Evolutionary conservation across 2,113 vertebrate genomes (phyloP).

Genomic region (Myanophis thanlyinensis): DNA sequence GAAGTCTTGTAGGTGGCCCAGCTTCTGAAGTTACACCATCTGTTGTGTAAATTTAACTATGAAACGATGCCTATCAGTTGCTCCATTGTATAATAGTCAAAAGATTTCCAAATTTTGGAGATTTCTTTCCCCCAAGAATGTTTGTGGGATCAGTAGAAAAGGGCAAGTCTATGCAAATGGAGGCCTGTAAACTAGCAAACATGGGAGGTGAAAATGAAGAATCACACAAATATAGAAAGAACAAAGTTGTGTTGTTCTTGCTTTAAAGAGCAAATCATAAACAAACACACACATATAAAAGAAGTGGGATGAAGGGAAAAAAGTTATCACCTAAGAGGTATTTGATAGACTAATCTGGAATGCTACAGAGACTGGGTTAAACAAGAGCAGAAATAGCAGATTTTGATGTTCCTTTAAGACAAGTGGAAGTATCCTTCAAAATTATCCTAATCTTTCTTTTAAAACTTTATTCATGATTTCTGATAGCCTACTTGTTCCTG

Average conservation of each 20-base stretch:
- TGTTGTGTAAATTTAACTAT: background rate
- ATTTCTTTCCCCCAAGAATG: background rate
- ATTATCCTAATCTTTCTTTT: background rate
- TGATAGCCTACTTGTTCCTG: background rate
- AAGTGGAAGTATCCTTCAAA: background rate
- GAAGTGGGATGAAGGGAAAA: background rate
- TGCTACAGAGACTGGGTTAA: background rate
- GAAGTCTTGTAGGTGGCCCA: background rate
- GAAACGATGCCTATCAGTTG: background rate
- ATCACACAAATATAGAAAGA: background rate
- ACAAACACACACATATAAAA: background rate
- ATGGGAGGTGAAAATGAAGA: background rate
- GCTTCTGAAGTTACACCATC: background rate
- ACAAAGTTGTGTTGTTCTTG: background rate
- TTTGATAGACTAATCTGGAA: background rate
- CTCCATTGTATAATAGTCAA: background rate
- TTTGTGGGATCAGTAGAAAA: background rate
- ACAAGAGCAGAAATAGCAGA: background rate
- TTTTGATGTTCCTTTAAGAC: background rate
- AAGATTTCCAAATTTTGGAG: background rate
- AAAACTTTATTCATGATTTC: background rate
- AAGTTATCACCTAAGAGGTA: background rate
- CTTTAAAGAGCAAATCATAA: background rate
- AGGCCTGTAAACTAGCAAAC: background rate
- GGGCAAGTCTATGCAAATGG: background rate